Base-by-base conservation (phyloP, 2,888 invertebrate genomes). In the Cremastobaeus sp. region DNA sequence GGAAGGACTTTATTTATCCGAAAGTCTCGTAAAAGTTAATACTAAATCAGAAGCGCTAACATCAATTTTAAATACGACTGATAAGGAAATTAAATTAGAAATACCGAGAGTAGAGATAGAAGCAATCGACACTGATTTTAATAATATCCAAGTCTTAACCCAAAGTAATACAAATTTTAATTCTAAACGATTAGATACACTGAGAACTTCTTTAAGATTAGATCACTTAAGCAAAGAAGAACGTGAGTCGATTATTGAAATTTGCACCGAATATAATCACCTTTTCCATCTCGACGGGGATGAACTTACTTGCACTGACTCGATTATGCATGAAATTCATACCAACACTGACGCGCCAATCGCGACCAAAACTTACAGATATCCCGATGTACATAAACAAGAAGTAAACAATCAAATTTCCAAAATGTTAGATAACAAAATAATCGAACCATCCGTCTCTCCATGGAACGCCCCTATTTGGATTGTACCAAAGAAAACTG, bases 401-500 rank as follows among this genome's bases (percentile, higher is more conserved):
- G 65, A 71, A 17, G 59, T 79, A 1, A 48, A 72, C 5, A 47
- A 65, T 2, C 71, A 81, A 55, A 74, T 81, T 4, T 30, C 69
- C 6, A 68, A 78, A 34, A 78, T 82, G 75, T 39, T 83, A n/a
- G 55, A 78, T 3, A 54, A 78, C 11, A 78, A 77, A 9, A 72
- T 82, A 4, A 79, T 82, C 8, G 47, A 75, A 52, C 79, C 76
- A 2, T 83, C 82, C 1, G 70, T 57, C 1, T 81, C 80, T 15
- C 85, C 86, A 0, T 88, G 83, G 83, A 76, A 81, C 3, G 76
- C 82, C 1, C 86, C 85, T 0, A 77, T 86, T 2, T 83, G 86
- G 1, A 37, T 88, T 0, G 85, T 85, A 1, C 76, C 76, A 14
- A 88, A 87, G 74, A 84, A 83, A 57, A 76, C 81, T 9, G 76